These are phyloP conservation scores for Dicranocentrus wangi DNA, from an alignment of 2,888 invertebrate species.

Conservation along the genomic window DNA sequence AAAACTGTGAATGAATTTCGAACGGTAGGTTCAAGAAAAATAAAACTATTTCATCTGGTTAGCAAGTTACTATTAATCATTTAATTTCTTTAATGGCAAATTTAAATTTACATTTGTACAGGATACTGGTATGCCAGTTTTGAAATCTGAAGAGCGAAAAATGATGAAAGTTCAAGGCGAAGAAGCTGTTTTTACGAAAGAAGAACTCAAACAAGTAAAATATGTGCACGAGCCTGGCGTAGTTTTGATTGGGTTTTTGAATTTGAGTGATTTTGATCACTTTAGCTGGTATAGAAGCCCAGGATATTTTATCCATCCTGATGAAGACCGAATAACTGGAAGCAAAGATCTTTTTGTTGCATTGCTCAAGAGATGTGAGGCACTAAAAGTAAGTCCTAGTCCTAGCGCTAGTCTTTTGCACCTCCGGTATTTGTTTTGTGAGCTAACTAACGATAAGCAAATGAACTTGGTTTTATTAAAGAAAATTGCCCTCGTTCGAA, in stretches of 20 bases:
- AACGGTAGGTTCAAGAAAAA: slow-evolving; percentile 54
- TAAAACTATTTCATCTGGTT: neutral
- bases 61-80: no score
- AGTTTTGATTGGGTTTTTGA: slow-evolving; percentile 64
- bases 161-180: slow-evolving; percentile 60
- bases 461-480: slow-evolving; percentile 27
- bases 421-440: no score
- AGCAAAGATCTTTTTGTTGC: slow-evolving; percentile 68
- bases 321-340: slow-evolving; percentile 69
- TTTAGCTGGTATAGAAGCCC: slow-evolving; percentile 63
- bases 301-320: slow-evolving; percentile 70
- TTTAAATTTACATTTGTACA: no score
- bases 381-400: slow-evolving; percentile 62
- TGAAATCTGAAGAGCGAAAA: slow-evolving; percentile 69
- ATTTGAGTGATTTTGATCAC: slow-evolving; percentile 48
- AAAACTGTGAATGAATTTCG: slow-evolving; percentile 61
- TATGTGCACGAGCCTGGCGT: slow-evolving; percentile 63
- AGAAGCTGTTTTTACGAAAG: slow-evolving; percentile 56
- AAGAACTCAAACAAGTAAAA: slow-evolving; percentile 62
- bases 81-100: no score
- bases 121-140: slow-evolving; percentile 68
- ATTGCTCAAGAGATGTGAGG: slow-evolving; percentile 66
- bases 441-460: no score
- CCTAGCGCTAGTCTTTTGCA: no score
- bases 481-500: slow-evolving; percentile 68